A percentile compares a stretch with the other conserved stretches of the same genome.
phyloP scores from a whole-genome alignment of 2,888 invertebrate genomes.

The Theretra japonica region DNA sequence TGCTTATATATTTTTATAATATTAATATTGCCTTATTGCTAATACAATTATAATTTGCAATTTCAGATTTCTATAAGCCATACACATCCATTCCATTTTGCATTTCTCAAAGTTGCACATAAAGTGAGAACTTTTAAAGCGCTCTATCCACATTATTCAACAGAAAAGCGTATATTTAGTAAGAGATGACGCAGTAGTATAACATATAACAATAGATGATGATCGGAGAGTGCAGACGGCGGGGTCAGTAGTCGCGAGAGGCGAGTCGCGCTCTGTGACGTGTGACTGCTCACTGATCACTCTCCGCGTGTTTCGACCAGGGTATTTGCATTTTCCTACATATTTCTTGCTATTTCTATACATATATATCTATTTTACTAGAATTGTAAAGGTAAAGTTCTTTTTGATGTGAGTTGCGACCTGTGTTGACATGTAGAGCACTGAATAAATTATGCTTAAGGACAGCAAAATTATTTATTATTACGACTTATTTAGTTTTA shows the following conservation, averaged over 20 bases:
- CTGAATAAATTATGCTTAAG: too few relatives aligned
- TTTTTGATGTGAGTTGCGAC: too few relatives aligned
- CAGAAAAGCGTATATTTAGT: not conserved
- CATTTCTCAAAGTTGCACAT: too few relatives aligned
- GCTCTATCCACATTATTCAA: not conserved
- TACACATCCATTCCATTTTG: too few relatives aligned
- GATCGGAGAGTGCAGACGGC: conserved; percentile 8
- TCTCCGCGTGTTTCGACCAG: not conserved
- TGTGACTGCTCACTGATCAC: not conserved
- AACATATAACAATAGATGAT: not conserved
- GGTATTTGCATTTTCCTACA: not conserved
- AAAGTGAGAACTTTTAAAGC: not conserved
- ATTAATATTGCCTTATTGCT: not conserved
- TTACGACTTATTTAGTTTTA: too few relatives aligned
- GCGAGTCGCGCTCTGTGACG: not conserved
- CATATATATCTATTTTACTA: too few relatives aligned
- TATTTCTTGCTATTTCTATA: not conserved
- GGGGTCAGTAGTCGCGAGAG: conserved; percentile 16
- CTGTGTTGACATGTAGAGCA: too few relatives aligned
- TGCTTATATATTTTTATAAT: not conserved
- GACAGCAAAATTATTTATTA: too few relatives aligned
- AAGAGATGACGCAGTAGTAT: not conserved
- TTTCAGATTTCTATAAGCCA: not conserved
- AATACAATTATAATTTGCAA: not conserved
- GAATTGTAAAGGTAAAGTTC: too few relatives aligned